Evolutionary conservation across 2,113 vertebrate species (phyloP).

Genomic region (Gobiocypris rarus): DNA sequence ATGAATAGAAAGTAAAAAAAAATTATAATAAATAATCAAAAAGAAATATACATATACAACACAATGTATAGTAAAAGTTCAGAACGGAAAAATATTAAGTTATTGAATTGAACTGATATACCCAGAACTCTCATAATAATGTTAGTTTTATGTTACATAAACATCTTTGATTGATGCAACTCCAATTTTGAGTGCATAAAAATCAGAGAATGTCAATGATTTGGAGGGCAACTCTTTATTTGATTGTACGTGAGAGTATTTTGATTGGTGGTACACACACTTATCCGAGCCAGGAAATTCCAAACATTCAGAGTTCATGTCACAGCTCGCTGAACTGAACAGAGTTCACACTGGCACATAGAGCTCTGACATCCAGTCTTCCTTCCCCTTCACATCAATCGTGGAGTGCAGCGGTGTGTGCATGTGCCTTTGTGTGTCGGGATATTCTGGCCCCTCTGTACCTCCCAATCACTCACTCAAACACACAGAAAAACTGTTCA

Average conservation of each 20-base stretch:
- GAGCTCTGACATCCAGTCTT: conserved; percentile 22
- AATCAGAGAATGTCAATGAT: conserved; percentile 62
- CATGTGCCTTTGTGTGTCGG: not conserved
- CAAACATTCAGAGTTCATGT: conserved; percentile 88
- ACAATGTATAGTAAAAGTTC: not conserved
- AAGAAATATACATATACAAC: too few relatives aligned
- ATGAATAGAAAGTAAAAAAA: not conserved
- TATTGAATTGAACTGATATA: not conserved
- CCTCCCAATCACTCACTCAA: not conserved
- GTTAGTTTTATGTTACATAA: not conserved
- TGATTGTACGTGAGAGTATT: conserved; percentile 63
- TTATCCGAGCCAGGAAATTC: conserved; percentile 84
- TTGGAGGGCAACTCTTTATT: conserved; percentile 62
- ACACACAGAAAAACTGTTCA: not conserved
- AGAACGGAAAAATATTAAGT: not conserved
- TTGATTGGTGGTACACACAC: conserved; percentile 55
- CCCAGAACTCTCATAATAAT: not conserved
- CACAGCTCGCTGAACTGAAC: conserved; percentile 75
- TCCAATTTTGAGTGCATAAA: conserved; percentile 18
- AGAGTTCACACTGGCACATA: conserved; percentile 71
- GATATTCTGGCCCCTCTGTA: conserved; percentile 20
- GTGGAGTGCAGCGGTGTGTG: not conserved
- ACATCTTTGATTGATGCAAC: not conserved
- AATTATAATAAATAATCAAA: not conserved
- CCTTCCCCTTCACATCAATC: conserved; percentile 26